Conservation (phyloP, 2,888 invertebrate genomes). For the Coleophora flavipennella region DNA sequence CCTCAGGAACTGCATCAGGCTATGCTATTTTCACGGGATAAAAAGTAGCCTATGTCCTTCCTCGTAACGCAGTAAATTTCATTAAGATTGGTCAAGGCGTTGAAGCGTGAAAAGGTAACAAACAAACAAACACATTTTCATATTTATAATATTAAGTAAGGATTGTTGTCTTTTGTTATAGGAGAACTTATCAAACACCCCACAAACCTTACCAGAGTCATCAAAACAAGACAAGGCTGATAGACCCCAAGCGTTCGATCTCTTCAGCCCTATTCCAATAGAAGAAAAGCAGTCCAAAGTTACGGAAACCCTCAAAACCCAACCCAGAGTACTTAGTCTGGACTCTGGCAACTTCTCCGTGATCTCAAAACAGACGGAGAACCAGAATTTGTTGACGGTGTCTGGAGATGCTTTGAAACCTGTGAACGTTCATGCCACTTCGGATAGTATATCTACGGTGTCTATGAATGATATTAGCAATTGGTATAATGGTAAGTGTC, state of each 20-base stretch:
- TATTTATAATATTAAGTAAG: no score
- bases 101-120: no score
- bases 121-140: no score
- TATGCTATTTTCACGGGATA: no score
- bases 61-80: no score
- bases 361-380: conserved; percentile 43
- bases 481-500: conserved; percentile 75
- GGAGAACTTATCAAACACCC: conserved; percentile 38
- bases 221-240: conserved; percentile 31
- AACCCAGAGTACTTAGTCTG: conserved; percentile 50
- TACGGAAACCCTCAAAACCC: conserved; percentile 37
- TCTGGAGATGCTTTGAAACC: conserved; percentile 53
- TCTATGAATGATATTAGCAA: conserved; percentile 76
- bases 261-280: conserved; percentile 69
- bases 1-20: no score
- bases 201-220: conserved; percentile 20
- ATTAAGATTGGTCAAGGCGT: no score
- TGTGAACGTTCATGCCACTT: conserved; percentile 42
- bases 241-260: conserved; percentile 55
- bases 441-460: conserved; percentile 62
- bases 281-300: conserved; percentile 51
- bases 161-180: conserved; percentile 13
- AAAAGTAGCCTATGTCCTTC: no score
- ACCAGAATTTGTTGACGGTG: conserved; percentile 39
- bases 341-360: conserved; percentile 61